These are phyloP conservation scores for Lampris megalopsis DNA, from an alignment of 2,113 vertebrate species.

Conservation along the genomic window DNA sequence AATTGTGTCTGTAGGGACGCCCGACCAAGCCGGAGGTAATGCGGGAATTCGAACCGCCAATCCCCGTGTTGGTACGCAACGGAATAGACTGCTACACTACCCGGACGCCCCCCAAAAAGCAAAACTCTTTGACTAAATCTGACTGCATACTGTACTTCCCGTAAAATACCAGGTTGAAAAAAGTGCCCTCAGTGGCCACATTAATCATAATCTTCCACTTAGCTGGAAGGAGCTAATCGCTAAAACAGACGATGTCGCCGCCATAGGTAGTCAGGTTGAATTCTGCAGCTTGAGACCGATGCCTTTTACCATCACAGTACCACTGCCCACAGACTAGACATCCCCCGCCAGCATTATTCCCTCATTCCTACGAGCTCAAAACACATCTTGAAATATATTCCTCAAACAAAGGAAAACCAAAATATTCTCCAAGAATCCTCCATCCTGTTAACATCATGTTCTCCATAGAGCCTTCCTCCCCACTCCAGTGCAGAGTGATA, in stretches of 20 bases:
- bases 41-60: no score
- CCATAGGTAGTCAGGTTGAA: conserved; percentile 37
- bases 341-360: conserved; percentile 43
- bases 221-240: conserved; percentile 41
- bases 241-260: conserved; percentile 53
- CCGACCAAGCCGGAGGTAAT: no score
- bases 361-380: conserved; percentile 33
- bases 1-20: no score
- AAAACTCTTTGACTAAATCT: conserved; percentile 21
- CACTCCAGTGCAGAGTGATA: conserved; percentile 46
- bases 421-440: conserved; percentile 45
- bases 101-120: background rate
- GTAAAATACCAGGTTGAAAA: conserved; percentile 10
- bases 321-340: conserved; percentile 47
- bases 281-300: conserved; percentile 37
- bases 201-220: conserved; percentile 54
- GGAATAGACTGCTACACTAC: no score
- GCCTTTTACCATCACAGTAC: conserved; percentile 10
- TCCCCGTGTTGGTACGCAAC: no score
- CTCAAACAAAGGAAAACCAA: conserved; percentile 58
- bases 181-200: conserved; percentile 32
- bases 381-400: conserved; percentile 73
- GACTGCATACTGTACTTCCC: conserved; percentile 2
- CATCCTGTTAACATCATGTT: conserved; percentile 73
- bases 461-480: conserved; percentile 67